These are phyloP conservation scores for Gonocerus acuteangulatus DNA, from an alignment of 2,888 invertebrate genomes.

Conservation along the genomic window DNA sequence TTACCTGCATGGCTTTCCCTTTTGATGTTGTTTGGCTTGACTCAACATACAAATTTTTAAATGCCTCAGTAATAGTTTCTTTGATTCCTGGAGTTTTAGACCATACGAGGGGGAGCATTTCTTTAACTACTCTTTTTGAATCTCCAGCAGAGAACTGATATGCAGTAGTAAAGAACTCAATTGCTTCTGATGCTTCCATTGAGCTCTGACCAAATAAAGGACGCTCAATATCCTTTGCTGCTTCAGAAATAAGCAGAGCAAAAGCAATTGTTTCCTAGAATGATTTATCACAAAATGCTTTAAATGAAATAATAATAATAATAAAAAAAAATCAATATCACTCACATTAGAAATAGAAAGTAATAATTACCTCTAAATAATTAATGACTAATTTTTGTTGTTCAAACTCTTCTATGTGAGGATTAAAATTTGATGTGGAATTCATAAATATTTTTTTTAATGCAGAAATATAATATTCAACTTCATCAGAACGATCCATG, in stretches of 20 bases:
- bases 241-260: slow-evolving; percentile 47
- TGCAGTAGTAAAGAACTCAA: slow-evolving; percentile 77
- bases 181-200: slow-evolving; percentile 78
- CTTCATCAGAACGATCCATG: slow-evolving; percentile 27
- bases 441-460: slow-evolving; percentile 33
- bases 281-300: slow-evolving; percentile 14
- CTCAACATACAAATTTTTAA: slow-evolving; percentile 61
- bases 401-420: slow-evolving; percentile 26
- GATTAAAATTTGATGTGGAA: slow-evolving; percentile 13
- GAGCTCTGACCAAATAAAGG: slow-evolving; percentile 64
- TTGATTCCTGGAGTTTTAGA: slow-evolving; percentile 63
- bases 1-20: slow-evolving; percentile 21
- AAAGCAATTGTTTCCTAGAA: slow-evolving; percentile 49
- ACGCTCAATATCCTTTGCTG: slow-evolving; percentile 59
- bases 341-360: neutral
- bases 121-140: slow-evolving; percentile 61
- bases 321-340: neutral
- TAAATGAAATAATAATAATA: slow-evolving; percentile 1
- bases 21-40: slow-evolving; percentile 25
- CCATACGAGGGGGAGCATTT: slow-evolving; percentile 72
- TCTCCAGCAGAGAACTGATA: slow-evolving; percentile 69
- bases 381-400: slow-evolving; percentile 56
- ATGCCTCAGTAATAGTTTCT: slow-evolving; percentile 69
- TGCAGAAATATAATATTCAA: slow-evolving; percentile 30
- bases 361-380: slow-evolving; percentile 55